Evolutionary conservation across 2,113 vertebrate species (phyloP).

Genomic region (Tursiops truncatus): DNA sequence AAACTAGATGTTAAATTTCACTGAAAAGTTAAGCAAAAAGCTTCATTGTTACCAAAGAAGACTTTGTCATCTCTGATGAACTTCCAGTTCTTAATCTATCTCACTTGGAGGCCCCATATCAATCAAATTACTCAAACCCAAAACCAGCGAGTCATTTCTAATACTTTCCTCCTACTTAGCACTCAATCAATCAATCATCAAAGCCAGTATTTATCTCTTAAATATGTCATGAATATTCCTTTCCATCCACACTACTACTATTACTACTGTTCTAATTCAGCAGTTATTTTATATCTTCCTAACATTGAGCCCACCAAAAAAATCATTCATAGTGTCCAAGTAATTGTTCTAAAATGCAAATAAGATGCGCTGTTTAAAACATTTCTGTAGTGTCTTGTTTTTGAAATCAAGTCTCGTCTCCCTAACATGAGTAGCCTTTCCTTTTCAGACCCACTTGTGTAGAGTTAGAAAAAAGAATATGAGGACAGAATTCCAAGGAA

Average conservation of each 20-base stretch:
- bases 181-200: background rate
- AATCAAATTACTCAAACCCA: background rate
- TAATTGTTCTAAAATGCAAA: background rate
- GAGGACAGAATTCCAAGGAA: background rate
- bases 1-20: background rate
- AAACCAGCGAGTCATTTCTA: background rate
- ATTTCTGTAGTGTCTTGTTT: background rate
- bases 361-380: background rate
- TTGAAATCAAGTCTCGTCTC: background rate
- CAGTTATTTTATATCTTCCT: background rate
- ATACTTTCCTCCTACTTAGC: background rate
- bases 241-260: background rate
- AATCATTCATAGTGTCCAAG: background rate
- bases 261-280: background rate
- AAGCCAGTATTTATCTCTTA: background rate
- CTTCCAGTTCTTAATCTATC: background rate
- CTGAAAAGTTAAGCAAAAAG: background rate
- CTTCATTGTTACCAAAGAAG: background rate
- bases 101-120: background rate
- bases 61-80: background rate
- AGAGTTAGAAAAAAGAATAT: background rate
- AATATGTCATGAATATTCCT: background rate
- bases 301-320: background rate
- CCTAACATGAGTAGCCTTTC: background rate
- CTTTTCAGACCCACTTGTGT: background rate